Evolutionary conservation across 2,113 vertebrate species (phyloP).

Genomic region (Muntiacus muntjak): DNA sequence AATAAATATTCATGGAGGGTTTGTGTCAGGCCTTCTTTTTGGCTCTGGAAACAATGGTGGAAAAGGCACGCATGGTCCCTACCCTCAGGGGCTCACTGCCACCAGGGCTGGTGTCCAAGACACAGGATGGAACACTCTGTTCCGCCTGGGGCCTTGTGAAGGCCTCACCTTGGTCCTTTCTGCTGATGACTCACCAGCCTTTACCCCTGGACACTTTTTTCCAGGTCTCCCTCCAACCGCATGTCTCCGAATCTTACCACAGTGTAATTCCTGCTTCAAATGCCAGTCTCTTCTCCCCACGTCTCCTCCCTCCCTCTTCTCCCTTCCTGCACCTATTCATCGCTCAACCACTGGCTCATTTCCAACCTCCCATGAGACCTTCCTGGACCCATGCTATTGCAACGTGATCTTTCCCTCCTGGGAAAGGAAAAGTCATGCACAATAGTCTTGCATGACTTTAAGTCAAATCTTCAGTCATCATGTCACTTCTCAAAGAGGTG

Average conservation of each 20-base stretch:
- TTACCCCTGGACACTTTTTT: neutral
- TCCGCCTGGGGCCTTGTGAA: fast-evolving
- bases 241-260: neutral
- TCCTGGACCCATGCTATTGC: neutral
- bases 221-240: neutral
- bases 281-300: neutral
- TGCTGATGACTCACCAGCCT: neutral
- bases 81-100: neutral
- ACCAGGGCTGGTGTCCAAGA: neutral
- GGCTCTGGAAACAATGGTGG: neutral
- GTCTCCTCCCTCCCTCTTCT: fast-evolving
- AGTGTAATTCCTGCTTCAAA: neutral
- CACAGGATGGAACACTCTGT: fast-evolving
- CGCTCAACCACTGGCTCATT: neutral
- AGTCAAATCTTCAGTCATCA: neutral
- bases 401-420: neutral
- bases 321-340: neutral
- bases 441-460: neutral
- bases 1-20: neutral
- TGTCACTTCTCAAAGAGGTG: neutral
- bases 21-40: neutral
- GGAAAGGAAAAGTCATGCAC: neutral
- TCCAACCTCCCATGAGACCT: neutral
- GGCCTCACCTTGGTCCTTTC: neutral
- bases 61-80: fast-evolving